A percentile compares a stretch with the other conserved stretches of the same genome.
phyloP scores from a whole-genome alignment of 2,888 invertebrate genomes.

The Marronus borbonicus region DNA sequence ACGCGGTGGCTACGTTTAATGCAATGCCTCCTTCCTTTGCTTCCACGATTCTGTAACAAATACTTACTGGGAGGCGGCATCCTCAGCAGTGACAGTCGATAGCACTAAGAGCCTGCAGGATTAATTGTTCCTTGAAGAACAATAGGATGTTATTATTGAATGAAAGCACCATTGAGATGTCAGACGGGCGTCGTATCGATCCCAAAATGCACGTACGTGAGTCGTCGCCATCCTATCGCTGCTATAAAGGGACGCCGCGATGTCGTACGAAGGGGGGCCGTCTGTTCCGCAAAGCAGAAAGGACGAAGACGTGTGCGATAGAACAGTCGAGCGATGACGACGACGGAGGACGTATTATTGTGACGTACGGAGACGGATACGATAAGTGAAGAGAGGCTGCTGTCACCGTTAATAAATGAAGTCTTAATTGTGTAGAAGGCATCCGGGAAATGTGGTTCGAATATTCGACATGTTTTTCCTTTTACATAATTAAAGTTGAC shows the following conservation, averaged over 20 bases:
- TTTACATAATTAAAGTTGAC: no score
- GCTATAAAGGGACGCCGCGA: no score
- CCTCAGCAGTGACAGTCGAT: neutral
- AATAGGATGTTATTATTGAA: constrained; percentile 36
- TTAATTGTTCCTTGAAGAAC: constrained; percentile 25
- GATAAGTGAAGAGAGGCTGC: neutral
- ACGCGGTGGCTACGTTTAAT: no score
- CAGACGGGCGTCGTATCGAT: constrained; percentile 34
- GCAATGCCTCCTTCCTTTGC: no score
- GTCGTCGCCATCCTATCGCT: no score
- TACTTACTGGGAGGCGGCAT: no score
- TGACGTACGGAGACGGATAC: neutral
- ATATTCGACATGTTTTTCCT: no score
- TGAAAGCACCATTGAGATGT: constrained; percentile 30
- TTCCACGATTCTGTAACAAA: no score
- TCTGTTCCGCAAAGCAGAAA: no score
- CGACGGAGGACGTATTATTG: neutral
- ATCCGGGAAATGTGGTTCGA: neutral
- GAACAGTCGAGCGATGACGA: neutral
- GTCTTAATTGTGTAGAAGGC: neutral
- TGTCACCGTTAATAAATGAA: constrained; percentile 3
- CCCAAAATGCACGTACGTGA: constrained; percentile 21
- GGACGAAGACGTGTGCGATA: neutral
- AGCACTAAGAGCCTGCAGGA: neutral
- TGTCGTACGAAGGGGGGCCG: no score